phyloP scores from a whole-genome alignment of 2,113 vertebrate genomes.

The Psophia crepitans region DNA sequence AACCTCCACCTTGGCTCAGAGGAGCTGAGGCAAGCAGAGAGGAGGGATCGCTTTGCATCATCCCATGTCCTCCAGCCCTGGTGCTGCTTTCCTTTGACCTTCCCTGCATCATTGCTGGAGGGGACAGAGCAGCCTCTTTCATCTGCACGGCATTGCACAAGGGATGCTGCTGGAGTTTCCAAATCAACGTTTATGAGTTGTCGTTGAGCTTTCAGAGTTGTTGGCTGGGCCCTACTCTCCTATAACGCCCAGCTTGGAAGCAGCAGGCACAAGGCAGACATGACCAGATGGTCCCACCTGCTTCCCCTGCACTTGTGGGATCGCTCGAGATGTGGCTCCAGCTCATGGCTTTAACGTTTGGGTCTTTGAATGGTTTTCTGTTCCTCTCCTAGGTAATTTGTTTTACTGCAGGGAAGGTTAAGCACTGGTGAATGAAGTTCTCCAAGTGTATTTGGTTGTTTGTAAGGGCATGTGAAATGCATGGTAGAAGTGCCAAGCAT shows the following conservation, averaged over 20 bases:
- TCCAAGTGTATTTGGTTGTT: neutral
- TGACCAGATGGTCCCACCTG: rapidly evolving
- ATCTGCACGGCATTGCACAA: neutral
- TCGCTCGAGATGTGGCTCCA: neutral
- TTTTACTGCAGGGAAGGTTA: neutral
- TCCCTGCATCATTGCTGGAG: neutral
- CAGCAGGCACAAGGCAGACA: neutral
- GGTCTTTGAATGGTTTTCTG: neutral
- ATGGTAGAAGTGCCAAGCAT: neutral
- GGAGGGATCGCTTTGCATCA: neutral
- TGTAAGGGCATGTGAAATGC: neutral
- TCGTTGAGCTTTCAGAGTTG: neutral
- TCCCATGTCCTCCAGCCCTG: neutral
- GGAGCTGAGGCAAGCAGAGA: neutral
- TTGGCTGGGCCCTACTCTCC: neutral
- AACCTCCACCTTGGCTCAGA: neutral
- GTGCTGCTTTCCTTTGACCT: neutral
- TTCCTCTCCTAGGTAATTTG: too few species aligned
- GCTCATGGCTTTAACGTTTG: neutral
- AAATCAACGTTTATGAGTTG: neutral
- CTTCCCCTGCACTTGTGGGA: neutral
- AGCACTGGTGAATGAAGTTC: neutral
- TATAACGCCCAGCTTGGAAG: neutral
- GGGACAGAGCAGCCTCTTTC: neutral
- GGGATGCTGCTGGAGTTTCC: rapidly evolving